These are phyloP conservation scores for Pangasius macronema DNA, from an alignment of 2,797 vertebrate species.

Conservation along the genomic window DNA sequence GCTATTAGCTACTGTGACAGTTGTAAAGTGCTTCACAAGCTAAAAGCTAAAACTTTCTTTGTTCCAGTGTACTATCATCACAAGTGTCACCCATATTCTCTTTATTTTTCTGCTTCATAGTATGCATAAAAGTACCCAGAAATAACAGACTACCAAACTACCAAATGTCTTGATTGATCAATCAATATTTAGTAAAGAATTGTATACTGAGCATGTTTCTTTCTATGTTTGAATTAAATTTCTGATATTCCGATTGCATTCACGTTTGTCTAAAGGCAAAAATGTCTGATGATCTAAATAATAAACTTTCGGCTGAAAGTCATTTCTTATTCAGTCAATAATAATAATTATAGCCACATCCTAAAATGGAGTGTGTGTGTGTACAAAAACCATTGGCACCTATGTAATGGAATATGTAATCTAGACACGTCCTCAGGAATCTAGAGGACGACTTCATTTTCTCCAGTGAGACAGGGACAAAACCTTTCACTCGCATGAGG, in stretches of 20 bases:
- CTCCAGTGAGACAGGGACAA: conserved; percentile 9
- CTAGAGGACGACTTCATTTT: background rate
- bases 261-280: background rate
- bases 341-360: conserved; percentile 18
- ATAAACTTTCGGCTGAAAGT: background rate
- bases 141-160: background rate
- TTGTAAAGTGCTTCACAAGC: background rate
- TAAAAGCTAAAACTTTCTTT: background rate
- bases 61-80: background rate
- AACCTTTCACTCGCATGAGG: conserved; percentile 18
- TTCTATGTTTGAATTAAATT: background rate
- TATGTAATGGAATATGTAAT: conserved; percentile 5
- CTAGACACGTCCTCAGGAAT: conserved; percentile 15
- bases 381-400: background rate
- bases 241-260: background rate
- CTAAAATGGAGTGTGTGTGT: conserved; percentile 3
- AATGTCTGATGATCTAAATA: background rate
- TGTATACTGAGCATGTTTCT: background rate
- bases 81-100: background rate
- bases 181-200: background rate
- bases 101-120: background rate
- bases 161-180: background rate
- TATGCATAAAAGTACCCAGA: background rate
- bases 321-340: conserved; percentile 19
- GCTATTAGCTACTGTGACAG: background rate